Conservation (phyloP, 2,797 vertebrate species). For the Sebastes reedi region DNA sequence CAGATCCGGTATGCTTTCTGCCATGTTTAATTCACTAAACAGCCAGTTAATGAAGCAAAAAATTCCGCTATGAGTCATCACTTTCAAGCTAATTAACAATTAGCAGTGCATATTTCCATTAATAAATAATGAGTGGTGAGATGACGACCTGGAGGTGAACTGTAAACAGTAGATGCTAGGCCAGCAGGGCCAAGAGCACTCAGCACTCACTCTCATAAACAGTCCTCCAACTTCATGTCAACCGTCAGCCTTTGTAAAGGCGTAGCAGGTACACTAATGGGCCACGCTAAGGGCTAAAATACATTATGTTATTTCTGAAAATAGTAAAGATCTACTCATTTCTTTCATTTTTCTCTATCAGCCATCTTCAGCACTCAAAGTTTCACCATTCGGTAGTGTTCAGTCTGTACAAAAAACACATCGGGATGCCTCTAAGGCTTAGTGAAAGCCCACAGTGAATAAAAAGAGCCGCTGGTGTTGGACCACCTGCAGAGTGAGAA, state of each 20-base stretch:
- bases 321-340: not conserved
- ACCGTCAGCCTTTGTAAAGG: not conserved
- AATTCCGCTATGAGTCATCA: constrained; percentile 62
- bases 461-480: not conserved
- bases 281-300: not conserved
- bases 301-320: not conserved
- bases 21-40: constrained; percentile 74
- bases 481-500: constrained; percentile 32
- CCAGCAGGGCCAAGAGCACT: constrained; percentile 1
- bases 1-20: constrained; percentile 29
- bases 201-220: constrained; percentile 15
- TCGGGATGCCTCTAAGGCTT: not conserved
- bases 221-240: not conserved
- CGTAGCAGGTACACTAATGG: not conserved
- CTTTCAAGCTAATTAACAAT: constrained; percentile 72
- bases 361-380: not conserved
- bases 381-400: not conserved
- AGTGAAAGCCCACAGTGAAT: not conserved
- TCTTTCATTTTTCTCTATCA: not conserved
- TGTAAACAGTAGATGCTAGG: constrained; percentile 42
- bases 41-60: constrained; percentile 65
- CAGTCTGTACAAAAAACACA: not conserved
- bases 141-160: constrained; percentile 50
- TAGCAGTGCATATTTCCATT: constrained; percentile 61
- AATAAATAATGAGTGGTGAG: constrained; percentile 61